A percentile compares a stretch with the other conserved stretches of the same genome.
phyloP scores from a whole-genome alignment of 2,888 invertebrate genomes.

The Terebella lapidaria region DNA sequence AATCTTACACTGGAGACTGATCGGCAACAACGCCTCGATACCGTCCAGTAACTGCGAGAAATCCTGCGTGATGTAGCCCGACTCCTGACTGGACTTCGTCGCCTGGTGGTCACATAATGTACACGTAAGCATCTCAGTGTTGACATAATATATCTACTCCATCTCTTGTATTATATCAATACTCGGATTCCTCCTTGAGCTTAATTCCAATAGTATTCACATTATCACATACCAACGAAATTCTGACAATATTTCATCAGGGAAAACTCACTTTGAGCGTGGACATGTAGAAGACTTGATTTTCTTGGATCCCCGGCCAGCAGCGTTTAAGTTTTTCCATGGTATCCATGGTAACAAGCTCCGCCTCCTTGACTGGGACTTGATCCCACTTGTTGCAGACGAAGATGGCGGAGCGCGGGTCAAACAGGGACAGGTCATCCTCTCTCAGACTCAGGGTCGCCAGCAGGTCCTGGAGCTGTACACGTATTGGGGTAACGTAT shows the following conservation, averaged over 20 bases:
- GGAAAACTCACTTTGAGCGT: background rate
- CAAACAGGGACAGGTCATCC: conserved; percentile 4
- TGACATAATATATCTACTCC: too few relatives aligned
- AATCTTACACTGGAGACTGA: conserved; percentile 30
- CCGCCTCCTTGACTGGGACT: background rate
- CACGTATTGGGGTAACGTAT: background rate
- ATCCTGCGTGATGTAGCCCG: conserved; percentile 32
- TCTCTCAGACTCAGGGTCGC: conserved; percentile 1
- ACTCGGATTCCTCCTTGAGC: too few relatives aligned
- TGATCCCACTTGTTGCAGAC: conserved; percentile 13
- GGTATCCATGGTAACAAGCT: conserved; percentile 1
- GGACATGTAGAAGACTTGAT: conserved; percentile 7
- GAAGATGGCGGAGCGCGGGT: conserved; percentile 10
- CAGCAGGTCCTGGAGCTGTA: conserved; percentile 9
- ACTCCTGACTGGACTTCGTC: conserved; percentile 13
- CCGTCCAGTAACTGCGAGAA: conserved; percentile 28
- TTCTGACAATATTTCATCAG: too few relatives aligned
- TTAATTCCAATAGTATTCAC: too few relatives aligned
- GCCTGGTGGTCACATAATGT: too few relatives aligned
- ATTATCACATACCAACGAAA: too few relatives aligned
- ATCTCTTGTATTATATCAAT: too few relatives aligned
- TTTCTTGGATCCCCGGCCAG: conserved; percentile 3
- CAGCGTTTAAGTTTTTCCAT: background rate
- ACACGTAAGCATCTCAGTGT: too few relatives aligned
- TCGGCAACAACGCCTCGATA: conserved; percentile 28